These are phyloP conservation scores for Coccyzus lansbergi DNA, from an alignment of 2,797 vertebrate species.

Conservation along the genomic window DNA sequence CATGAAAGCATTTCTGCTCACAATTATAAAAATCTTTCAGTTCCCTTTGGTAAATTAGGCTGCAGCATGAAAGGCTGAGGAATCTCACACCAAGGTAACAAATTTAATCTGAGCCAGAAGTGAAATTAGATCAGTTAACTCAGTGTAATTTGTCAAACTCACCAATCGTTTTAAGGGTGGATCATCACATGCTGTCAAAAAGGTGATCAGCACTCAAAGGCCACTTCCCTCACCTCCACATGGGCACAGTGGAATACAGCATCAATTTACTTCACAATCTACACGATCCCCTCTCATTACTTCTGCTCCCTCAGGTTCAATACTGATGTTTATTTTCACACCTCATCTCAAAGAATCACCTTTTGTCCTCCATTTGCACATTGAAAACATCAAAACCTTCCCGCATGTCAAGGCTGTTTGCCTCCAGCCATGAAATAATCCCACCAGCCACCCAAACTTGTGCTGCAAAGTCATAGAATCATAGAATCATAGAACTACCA, in stretches of 20 bases:
- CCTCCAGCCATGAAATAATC: not conserved
- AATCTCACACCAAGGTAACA: not conserved
- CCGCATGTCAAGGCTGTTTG: not conserved
- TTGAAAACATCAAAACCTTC: not conserved
- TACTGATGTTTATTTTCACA: not conserved
- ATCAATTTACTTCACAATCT: not conserved
- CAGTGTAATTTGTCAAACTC: not conserved
- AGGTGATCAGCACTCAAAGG: not conserved
- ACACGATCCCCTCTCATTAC: not conserved
- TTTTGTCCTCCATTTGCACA: not conserved
- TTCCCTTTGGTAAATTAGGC: not conserved
- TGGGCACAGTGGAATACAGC: not conserved
- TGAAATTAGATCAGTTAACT: not conserved
- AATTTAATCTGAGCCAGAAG: not conserved
- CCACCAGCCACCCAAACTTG: not conserved
- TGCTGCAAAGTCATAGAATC: too few relatives aligned
- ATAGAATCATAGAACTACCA: too few relatives aligned
- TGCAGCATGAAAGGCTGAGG: not conserved
- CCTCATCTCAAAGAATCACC: not conserved
- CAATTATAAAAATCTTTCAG: not conserved
- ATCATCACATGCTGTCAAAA: not conserved
- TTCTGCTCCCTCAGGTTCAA: not conserved
- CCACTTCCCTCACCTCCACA: not conserved
- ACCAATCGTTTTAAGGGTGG: fast-evolving
- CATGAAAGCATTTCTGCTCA: not conserved